Evolutionary conservation across 2,888 invertebrate genomes (phyloP).

Genomic region (Drosophila nr. medialis): DNA sequence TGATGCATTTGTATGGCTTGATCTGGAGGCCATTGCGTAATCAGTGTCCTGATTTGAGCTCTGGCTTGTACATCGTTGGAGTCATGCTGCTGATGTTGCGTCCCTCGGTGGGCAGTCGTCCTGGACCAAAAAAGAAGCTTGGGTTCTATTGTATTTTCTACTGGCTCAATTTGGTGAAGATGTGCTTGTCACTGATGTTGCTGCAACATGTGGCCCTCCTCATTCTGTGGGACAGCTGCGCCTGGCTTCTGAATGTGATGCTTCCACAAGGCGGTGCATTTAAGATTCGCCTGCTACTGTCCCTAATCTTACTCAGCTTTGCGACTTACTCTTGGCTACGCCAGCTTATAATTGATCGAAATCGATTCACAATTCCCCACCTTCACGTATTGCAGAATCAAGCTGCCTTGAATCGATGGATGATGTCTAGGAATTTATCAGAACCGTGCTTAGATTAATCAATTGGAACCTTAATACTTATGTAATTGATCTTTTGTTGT

Average conservation of each 20-base stretch:
- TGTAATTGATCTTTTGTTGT: not conserved
- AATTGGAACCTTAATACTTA: not conserved
- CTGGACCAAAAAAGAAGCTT: too few relatives aligned
- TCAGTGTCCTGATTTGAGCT: constrained; percentile 44
- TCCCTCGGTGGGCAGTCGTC: not conserved
- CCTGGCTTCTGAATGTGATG: constrained; percentile 23
- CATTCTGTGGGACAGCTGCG: constrained; percentile 30
- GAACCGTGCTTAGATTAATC: not conserved
- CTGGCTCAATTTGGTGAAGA: constrained; percentile 29
- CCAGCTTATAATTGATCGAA: not conserved
- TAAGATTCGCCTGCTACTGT: constrained; percentile 21
- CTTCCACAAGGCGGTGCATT: not conserved
- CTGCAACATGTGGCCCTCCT: constrained; percentile 44
- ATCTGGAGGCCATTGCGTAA: constrained; percentile 34
- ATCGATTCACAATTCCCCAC: not conserved
- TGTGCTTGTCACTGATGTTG: constrained; percentile 24
- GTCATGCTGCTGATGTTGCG: constrained; percentile 33
- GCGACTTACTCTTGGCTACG: constrained; percentile 27
- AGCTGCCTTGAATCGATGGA: not conserved
- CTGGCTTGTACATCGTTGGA: constrained; percentile 36
- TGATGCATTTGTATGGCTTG: constrained; percentile 22
- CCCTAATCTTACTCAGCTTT: constrained; percentile 10
- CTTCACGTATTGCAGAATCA: not conserved
- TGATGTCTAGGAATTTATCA: not conserved
- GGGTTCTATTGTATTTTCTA: not conserved